Percentiles rank a stretch among this genome's conserved stretches.
These are phyloP conservation scores for Galaxea fascicularis DNA, from an alignment of 92 coral and sea anemone species.

Conservation along the genomic window DNA sequence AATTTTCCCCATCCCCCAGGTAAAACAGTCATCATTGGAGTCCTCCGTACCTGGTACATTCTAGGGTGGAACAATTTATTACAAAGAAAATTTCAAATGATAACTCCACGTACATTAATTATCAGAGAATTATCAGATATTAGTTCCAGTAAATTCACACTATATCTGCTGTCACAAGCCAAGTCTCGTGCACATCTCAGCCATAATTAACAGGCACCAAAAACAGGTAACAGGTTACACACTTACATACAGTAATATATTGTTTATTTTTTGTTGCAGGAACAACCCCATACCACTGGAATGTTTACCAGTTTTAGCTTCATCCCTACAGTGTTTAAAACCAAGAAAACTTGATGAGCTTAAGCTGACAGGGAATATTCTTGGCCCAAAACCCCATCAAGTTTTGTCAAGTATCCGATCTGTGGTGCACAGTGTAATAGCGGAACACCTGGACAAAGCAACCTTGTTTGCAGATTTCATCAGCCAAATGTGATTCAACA, in stretches of 20 bases:
- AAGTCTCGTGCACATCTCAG: too few relatives aligned
- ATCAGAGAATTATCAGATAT: too few relatives aligned
- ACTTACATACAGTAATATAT: not conserved
- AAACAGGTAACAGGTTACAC: too few relatives aligned
- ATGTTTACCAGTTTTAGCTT: conserved; percentile 31
- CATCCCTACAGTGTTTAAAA: conserved; percentile 17
- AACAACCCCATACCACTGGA: conserved; percentile 25
- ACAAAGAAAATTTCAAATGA: too few relatives aligned
- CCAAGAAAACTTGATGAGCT: conserved; percentile 48
- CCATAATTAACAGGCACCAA: too few relatives aligned
- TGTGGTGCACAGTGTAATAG: conserved; percentile 5
- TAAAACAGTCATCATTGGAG: too few relatives aligned
- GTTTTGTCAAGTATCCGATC: conserved; percentile 2
- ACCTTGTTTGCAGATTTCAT: conserved; percentile 49
- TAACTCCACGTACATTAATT: too few relatives aligned
- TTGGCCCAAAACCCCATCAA: not conserved
- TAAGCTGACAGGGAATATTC: conserved; percentile 18
- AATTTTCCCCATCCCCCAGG: too few relatives aligned
- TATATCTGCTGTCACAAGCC: too few relatives aligned
- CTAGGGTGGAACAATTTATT: too few relatives aligned
- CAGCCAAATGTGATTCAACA: conserved; percentile 34
- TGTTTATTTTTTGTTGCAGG: not conserved
- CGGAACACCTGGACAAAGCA: conserved; percentile 34
- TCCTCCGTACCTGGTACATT: too few relatives aligned
- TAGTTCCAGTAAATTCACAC: too few relatives aligned